Evolutionary conservation across 2,797 vertebrate species (phyloP).

Genomic region (Arrhamphus sclerolepis): DNA sequence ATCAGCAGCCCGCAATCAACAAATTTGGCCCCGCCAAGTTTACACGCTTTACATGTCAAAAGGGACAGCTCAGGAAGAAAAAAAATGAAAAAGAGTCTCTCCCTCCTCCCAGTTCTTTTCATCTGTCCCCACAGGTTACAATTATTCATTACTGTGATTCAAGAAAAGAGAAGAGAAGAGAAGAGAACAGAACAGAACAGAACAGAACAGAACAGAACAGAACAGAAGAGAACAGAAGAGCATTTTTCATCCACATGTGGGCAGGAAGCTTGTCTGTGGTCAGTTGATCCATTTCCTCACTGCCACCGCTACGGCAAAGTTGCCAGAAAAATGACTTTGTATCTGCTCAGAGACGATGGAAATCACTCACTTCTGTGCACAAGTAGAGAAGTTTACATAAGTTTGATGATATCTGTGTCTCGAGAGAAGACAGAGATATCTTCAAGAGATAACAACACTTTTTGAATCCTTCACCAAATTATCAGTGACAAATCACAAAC

Average conservation of each 20-base stretch:
- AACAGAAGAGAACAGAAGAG: neutral
- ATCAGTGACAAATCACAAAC: constrained; percentile 52
- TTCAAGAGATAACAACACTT: constrained; percentile 26
- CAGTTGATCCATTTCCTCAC: constrained; percentile 40
- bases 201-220: neutral
- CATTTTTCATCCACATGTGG: no score
- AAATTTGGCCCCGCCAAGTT: constrained; percentile 76
- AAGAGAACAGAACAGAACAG: neutral
- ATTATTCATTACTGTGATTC: constrained; percentile 51
- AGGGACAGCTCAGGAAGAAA: constrained; percentile 39
- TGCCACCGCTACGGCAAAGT: no score
- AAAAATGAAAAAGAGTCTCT: constrained; percentile 30
- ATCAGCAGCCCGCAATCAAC: constrained; percentile 81
- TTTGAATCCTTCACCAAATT: constrained; percentile 27
- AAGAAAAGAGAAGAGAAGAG: neutral
- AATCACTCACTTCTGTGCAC: constrained; percentile 13
- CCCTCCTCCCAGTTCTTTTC: constrained; percentile 9
- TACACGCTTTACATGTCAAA: constrained; percentile 72
- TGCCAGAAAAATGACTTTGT: constrained; percentile 1
- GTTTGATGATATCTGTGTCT: constrained; percentile 46
- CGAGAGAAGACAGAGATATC: constrained; percentile 30
- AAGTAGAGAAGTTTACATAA: constrained; percentile 41
- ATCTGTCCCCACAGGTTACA: constrained; percentile 35
- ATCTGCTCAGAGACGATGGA: no score
- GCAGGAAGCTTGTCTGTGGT: constrained; percentile 26